phyloP scores from a whole-genome alignment of 2,113 vertebrate species.

The human region DNA sequence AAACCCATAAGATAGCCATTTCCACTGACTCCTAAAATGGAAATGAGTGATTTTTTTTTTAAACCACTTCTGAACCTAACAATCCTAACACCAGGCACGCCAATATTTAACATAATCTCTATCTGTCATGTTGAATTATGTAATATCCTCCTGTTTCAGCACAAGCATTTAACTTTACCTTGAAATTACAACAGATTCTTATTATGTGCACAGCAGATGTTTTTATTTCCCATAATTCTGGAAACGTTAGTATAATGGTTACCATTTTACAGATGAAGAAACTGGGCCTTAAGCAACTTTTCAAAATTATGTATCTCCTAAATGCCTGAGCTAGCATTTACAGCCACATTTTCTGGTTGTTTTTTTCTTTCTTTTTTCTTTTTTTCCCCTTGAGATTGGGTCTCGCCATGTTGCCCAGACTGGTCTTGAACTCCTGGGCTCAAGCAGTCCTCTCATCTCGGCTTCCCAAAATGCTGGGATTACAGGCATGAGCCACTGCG shows the following conservation, averaged over 20 bases:
- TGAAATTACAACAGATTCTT: constrained; percentile 12
- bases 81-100: neutral
- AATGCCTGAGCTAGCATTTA: neutral
- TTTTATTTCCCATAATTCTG: constrained; percentile 16
- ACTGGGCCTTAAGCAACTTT: neutral
- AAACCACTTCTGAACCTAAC: neutral
- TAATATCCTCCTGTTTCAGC: neutral
- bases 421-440: no score
- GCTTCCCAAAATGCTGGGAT: no score
- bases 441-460: no score
- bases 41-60: neutral
- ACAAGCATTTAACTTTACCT: neutral
- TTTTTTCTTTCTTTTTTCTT: no score
- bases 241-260: constrained; percentile 10
- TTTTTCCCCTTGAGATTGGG: no score
- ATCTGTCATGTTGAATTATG: neutral
- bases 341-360: neutral
- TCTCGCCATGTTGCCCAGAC: no score
- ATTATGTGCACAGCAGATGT: neutral
- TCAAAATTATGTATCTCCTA: neutral
- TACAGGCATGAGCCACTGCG: no score
- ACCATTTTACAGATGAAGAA: neutral
- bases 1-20: constrained; percentile 6
- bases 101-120: neutral
- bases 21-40: constrained; percentile 1